A percentile compares a stretch with the other conserved stretches of the same genome.
Conservation (phyloP, 2,797 vertebrate species). For the Sus cebifrons region DNA sequence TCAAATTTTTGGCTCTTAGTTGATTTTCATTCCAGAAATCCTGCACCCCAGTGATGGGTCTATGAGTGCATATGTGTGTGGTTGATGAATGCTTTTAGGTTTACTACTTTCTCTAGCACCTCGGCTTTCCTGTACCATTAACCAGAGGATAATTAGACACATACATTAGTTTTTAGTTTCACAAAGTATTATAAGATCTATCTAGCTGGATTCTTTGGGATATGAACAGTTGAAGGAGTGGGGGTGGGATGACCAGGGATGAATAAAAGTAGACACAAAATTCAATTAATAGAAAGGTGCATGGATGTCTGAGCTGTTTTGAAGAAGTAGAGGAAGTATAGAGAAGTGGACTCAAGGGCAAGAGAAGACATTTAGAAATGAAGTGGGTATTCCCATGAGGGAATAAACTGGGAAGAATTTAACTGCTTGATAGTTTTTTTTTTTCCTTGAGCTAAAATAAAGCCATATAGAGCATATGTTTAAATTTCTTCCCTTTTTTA, state of each 20-base stretch:
- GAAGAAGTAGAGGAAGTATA: not conserved
- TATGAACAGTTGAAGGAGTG: not conserved
- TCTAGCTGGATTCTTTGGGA: not conserved
- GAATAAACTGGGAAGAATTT: not conserved
- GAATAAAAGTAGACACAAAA: not conserved
- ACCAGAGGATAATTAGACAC: not conserved
- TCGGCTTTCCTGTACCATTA: not conserved
- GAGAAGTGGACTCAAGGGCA: not conserved
- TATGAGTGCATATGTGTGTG: not conserved
- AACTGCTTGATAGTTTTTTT: not conserved
- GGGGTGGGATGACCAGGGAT: not conserved
- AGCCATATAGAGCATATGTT: not conserved
- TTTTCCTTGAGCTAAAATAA: not conserved
- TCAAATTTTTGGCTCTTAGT: not conserved
- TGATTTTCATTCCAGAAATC: not conserved
- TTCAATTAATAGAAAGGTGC: not conserved
- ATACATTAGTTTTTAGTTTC: not conserved
- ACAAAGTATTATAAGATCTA: not conserved
- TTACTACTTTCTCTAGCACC: not conserved
- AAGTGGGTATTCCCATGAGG: not conserved
- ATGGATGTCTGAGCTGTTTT: not conserved
- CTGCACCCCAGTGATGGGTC: not conserved
- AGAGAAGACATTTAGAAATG: not conserved
- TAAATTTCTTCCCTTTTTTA: not conserved
- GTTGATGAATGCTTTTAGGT: not conserved